These are phyloP conservation scores for Strix aluco DNA, from an alignment of 2,113 vertebrate species.

Conservation along the genomic window DNA sequence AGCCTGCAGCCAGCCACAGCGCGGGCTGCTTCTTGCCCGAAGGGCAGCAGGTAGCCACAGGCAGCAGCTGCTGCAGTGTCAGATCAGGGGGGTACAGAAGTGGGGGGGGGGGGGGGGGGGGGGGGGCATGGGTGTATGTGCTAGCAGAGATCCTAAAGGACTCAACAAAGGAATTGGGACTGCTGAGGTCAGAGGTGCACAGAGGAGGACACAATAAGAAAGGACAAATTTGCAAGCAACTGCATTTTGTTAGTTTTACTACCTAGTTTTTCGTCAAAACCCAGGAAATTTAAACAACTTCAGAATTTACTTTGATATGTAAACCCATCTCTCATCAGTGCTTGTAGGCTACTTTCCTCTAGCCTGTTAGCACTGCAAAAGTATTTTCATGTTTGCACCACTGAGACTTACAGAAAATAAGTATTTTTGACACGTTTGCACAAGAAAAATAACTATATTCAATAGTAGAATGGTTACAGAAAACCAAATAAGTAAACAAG, in stretches of 20 bases:
- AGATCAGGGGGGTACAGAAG: not conserved
- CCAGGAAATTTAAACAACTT: not conserved
- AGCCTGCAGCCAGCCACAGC: not conserved
- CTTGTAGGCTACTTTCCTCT: not conserved
- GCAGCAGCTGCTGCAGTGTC: not conserved
- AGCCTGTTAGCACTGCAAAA: not conserved
- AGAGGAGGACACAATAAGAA: not conserved
- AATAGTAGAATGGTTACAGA: not conserved
- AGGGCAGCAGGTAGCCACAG: not conserved
- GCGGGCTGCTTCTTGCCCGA: not conserved
- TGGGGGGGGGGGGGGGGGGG: not conserved
- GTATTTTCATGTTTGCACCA: not conserved
- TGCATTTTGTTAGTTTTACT: not conserved
- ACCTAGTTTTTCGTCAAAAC: not conserved
- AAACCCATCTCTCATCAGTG: not conserved
- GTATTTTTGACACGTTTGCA: not conserved
- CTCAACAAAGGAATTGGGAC: not conserved
- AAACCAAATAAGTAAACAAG: not conserved
- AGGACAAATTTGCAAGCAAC: not conserved
- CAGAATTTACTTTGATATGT: not conserved
- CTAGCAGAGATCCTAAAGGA: not conserved
- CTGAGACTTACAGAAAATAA: not conserved
- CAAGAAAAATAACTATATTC: not conserved
- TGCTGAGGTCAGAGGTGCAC: not conserved
- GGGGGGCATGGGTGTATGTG: rapidly evolving